These are phyloP conservation scores for Perca fluviatilis DNA, from an alignment of 2,113 vertebrate genomes.

Conservation along the genomic window DNA sequence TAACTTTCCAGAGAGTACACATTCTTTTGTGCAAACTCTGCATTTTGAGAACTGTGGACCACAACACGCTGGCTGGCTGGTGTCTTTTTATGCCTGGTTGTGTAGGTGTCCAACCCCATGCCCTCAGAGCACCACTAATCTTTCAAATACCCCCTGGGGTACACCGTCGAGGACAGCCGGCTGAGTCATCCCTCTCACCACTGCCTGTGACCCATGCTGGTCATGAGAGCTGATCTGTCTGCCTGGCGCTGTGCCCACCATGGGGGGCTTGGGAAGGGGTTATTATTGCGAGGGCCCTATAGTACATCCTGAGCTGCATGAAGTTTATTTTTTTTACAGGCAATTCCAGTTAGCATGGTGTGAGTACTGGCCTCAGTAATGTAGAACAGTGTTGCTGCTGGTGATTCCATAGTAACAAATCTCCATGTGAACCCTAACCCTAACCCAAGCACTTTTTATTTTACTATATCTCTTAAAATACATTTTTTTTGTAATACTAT, in stretches of 20 bases:
- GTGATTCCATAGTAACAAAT: slow-evolving; percentile 6
- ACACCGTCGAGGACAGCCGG: slow-evolving; percentile 51
- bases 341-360: not conserved
- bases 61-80: not conserved
- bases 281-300: not conserved
- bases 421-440: no score
- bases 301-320: slow-evolving; percentile 7
- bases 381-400: slow-evolving; percentile 26
- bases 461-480: no score
- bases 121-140: slow-evolving; percentile 57
- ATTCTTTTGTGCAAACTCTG: slow-evolving; percentile 2
- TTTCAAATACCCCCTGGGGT: slow-evolving; percentile 56
- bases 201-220: slow-evolving; percentile 38
- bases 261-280: slow-evolving; percentile 27
- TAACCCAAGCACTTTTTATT: no score
- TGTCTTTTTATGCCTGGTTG: slow-evolving; percentile 23
- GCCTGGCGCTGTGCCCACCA: slow-evolving; percentile 56
- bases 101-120: slow-evolving; percentile 26
- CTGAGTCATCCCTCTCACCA: slow-evolving; percentile 69
- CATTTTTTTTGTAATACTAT: no score
- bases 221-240: slow-evolving; percentile 71
- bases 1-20: not conserved
- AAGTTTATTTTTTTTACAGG: slow-evolving; percentile 16
- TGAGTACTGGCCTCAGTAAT: not conserved
- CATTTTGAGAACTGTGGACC: not conserved